Base-by-base conservation (phyloP, 2,113 vertebrate genomes). In the Notiomystis cincta region DNA sequence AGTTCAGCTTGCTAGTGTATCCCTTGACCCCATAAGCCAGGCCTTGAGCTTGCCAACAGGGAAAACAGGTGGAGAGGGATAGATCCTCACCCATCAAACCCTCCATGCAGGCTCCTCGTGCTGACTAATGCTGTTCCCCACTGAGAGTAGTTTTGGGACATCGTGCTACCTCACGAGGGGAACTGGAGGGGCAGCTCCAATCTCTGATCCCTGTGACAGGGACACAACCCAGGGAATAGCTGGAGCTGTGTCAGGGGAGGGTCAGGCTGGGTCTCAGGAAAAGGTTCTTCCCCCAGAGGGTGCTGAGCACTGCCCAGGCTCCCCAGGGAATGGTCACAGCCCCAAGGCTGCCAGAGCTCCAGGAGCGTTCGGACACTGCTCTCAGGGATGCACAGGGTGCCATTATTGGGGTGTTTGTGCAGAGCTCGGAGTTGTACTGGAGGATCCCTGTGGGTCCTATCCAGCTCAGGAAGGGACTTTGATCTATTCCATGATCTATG, bases 331-430 rank as follows among this genome's bases (percentile, higher is more conserved):
- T 15, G 72, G 27, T 3, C 64, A 61, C 10, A 0, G n/a, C 47
- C 53, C 54, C 12, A 5, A 37, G 28, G 73, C 54, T 61, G 73
- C 1, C 56, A 70, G 54, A 78, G 64, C 40, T 3, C 47, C 1
- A 30, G 65, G n/a, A 61, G 9, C 0, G 0, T 16, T 51, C 53
- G 54, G 5, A 21, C 7, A 38, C 0, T 0, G 0, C 37, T 30
- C 2, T 0, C 45, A 70, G 56, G 56, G 54, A 16, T 42, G 54
- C 8, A 0, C 19, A 40, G 24, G 20, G 30, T 14, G 57, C 13
- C 40, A 3, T 27, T 79, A 19, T 5, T 56, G 65, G 30, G 40
- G 9, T 21, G 35, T 23, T 44, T 69, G 38, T 22, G 64, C 73
- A 78, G 62, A 33, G 9, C 5, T 18, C 38, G 15, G 9, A 1